These are phyloP conservation scores for Cirrhinus molitorella DNA, from an alignment of 2,797 vertebrate genomes.

Conservation along the genomic window DNA sequence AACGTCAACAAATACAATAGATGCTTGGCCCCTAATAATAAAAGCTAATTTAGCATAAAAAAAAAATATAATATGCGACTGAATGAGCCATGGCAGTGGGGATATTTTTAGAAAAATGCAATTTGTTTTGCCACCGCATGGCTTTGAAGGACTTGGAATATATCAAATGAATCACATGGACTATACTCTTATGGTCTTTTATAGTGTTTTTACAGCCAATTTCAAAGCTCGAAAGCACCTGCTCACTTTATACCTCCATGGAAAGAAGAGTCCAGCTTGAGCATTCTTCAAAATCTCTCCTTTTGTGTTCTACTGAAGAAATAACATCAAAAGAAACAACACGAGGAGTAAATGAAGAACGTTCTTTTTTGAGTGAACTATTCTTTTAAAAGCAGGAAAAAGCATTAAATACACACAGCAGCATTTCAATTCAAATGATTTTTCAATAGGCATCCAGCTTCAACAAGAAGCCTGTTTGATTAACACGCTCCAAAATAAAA, in stretches of 20 bases:
- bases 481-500: not conserved
- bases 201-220: not conserved
- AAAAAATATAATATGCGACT: too few species aligned
- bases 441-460: constrained; percentile 2
- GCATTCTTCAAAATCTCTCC: not conserved
- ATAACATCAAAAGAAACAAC: not conserved
- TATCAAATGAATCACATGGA: not conserved
- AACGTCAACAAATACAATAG: too few species aligned
- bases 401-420: not conserved
- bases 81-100: too few species aligned
- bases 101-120: not conserved
- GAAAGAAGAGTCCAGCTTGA: not conserved
- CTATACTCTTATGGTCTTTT: not conserved
- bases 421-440: not conserved
- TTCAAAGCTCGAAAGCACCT: not conserved
- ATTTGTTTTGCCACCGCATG: not conserved
- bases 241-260: not conserved
- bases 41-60: too few species aligned
- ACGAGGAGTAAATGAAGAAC: not conserved
- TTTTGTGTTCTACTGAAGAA: not conserved
- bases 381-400: not conserved
- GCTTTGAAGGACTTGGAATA: not conserved
- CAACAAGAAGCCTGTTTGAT: not conserved
- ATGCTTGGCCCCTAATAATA: too few species aligned
- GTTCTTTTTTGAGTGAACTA: not conserved